Percentiles rank a stretch among this genome's conserved stretches.
Conservation (phyloP, 2,888 invertebrate genomes). For the Apodemia duryi region DNA sequence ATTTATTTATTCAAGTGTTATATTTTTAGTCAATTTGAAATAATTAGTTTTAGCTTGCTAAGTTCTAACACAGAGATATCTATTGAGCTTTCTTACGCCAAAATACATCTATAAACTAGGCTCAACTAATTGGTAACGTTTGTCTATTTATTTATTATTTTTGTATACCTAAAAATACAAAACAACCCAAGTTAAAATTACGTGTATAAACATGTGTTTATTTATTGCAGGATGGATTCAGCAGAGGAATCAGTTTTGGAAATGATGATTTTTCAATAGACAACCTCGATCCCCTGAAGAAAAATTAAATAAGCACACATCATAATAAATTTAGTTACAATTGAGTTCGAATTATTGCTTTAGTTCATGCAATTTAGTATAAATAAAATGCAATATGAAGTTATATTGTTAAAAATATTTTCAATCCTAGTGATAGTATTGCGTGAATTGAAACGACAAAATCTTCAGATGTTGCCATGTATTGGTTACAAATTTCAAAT, state of each 20-base stretch:
- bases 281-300: conserved; percentile 94
- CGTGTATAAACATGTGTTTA: conserved; percentile 19
- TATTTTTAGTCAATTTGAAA: too few relatives aligned
- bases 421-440: conserved; percentile 44
- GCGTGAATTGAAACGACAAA: conserved; percentile 45
- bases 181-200: too few relatives aligned
- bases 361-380: conserved; percentile 51
- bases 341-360: conserved; percentile 43
- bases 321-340: conserved; percentile 39
- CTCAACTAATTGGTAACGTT: too few relatives aligned
- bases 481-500: conserved; percentile 59
- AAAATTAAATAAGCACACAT: conserved; percentile 67
- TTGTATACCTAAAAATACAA: too few relatives aligned
- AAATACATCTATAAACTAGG: too few relatives aligned
- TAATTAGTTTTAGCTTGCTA: too few relatives aligned
- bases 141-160: too few relatives aligned
- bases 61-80: too few relatives aligned
- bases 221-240: conserved; percentile 90
- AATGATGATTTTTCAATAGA: conserved; percentile 97
- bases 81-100: too few relatives aligned
- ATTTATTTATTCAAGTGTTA: too few relatives aligned
- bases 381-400: conserved; percentile 49
- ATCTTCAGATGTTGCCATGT: conserved; percentile 60
- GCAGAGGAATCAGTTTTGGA: conserved; percentile 91
- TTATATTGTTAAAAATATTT: conserved; percentile 34